Conservation (phyloP, 2,888 invertebrate species). For the Athalia circularis region DNA sequence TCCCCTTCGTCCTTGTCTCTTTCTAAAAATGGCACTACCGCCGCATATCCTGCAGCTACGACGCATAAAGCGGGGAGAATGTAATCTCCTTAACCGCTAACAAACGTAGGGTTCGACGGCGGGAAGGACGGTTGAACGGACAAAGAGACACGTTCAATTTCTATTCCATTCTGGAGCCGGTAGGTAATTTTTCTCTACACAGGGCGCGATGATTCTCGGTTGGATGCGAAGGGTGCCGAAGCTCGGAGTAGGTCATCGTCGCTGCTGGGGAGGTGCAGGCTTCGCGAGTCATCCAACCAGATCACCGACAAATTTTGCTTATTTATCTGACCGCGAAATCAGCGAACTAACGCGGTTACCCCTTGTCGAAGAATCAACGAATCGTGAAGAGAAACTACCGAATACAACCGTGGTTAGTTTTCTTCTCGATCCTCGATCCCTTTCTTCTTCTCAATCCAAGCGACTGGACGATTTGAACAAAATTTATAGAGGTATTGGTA, state of each 20-base stretch:
- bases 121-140: neutral
- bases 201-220: neutral
- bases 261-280: too few species aligned
- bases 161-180: slow-evolving; percentile 10
- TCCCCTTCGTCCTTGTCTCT: slow-evolving; percentile 49
- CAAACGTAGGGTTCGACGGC: neutral
- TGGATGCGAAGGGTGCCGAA: neutral
- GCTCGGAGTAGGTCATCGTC: too few species aligned
- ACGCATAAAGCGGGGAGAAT: too few species aligned
- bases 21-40: slow-evolving; percentile 31
- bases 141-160: neutral
- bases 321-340: neutral
- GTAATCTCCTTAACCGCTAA: neutral
- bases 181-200: slow-evolving; percentile 1
- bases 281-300: neutral
- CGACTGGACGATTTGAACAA: too few species aligned
- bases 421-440: too few species aligned
- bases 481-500: too few species aligned
- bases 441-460: too few species aligned
- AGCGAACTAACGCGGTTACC: slow-evolving; percentile 9
- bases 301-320: slow-evolving; percentile 19
- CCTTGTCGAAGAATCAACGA: slow-evolving; percentile 35
- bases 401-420: neutral
- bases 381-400: neutral
- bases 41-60: slow-evolving; percentile 25